phyloP scores from a whole-genome alignment of 2,888 invertebrate species.

The Ochropacha duplaris region DNA sequence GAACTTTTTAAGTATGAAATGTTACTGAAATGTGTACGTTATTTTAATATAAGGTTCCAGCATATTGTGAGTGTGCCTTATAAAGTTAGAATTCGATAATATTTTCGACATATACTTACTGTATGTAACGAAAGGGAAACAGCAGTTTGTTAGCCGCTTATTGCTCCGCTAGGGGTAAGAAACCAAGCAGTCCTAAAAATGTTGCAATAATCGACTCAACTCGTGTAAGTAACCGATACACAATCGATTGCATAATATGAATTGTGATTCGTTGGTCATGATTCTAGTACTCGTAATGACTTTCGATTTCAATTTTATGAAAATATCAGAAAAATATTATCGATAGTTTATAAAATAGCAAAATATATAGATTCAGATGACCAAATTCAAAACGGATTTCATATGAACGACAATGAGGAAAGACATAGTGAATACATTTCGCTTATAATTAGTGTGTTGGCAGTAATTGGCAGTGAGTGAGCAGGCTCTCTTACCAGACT shows the following conservation, averaged over 20 bases:
- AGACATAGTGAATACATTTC: too few relatives aligned
- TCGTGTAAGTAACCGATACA: constrained; percentile 51
- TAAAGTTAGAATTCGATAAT: constrained; percentile 1
- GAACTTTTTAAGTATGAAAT: too few relatives aligned
- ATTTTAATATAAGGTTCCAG: too few relatives aligned
- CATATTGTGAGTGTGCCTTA: too few relatives aligned
- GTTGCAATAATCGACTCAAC: constrained; percentile 41
- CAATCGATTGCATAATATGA: constrained; percentile 48
- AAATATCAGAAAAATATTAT: not conserved
- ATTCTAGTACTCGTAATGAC: too few relatives aligned
- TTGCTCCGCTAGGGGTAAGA: constrained; percentile 19
- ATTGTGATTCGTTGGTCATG: constrained; percentile 44
- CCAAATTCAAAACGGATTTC: too few relatives aligned
- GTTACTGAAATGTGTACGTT: too few relatives aligned
- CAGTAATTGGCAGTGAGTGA: constrained; percentile 34
- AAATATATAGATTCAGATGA: too few relatives aligned
- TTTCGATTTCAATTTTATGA: too few relatives aligned
- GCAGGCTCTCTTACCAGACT: constrained; percentile 36
- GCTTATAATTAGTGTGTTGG: constrained; percentile 32
- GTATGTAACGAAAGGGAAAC: constrained; percentile 19
- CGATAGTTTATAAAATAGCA: too few relatives aligned
- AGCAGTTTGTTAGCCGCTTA: constrained; percentile 8
- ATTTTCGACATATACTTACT: constrained; percentile 13
- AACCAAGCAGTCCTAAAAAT: constrained; percentile 34
- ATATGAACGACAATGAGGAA: too few relatives aligned